Base-by-base conservation (phyloP, 2,797 vertebrate species). In the Catamblyrhynchus diadema region DNA sequence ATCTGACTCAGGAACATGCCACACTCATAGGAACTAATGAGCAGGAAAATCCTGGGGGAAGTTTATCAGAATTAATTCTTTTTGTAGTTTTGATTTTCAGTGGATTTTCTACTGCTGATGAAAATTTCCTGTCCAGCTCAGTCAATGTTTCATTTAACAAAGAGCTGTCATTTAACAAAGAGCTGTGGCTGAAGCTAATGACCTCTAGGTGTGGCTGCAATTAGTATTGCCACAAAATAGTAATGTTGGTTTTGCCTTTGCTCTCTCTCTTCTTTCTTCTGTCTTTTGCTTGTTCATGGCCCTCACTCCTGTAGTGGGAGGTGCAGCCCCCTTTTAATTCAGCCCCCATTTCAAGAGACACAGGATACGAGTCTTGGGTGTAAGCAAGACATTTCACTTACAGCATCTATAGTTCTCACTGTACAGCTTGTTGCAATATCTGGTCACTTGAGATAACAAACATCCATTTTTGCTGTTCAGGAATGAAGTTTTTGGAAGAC, bases 401-500 rank as follows among this genome's bases (percentile, higher is more conserved):
- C 23, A 86, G 45, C 42, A 59, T 54, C 59, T 84, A 17, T 51
- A 51, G 20, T 45, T 82, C 75, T 75, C 41, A 53, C 12, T 61
- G 12, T 81, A 78, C 28, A 81, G 47, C 37, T 85, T 57, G 24
- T 57, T 79, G 75, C 42, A 37, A 14, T 75, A 10, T 66, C 78
- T 86, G 78, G 70, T 70, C 50, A 44, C 41, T 75, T 30, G 57
- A 67, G 78, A 83, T 94, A 95, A 95, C 66, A 90, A 61, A 92
- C 51, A 22, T 66, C 95, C 44, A 50, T 94, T 91, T 95, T 92
- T 96, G 39, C 71, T 45, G 3, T 93, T 91, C 66, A 98, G 97
- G 98, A 94, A 97, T 97, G 95, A 98, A 97, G 95, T 96, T 97
- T 92, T 81, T 98, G 93, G 96, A 98, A 64, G 95, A 96, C 74